These are phyloP conservation scores for Folsomia candida DNA, from an alignment of 2,888 invertebrate genomes.

Conservation along the genomic window DNA sequence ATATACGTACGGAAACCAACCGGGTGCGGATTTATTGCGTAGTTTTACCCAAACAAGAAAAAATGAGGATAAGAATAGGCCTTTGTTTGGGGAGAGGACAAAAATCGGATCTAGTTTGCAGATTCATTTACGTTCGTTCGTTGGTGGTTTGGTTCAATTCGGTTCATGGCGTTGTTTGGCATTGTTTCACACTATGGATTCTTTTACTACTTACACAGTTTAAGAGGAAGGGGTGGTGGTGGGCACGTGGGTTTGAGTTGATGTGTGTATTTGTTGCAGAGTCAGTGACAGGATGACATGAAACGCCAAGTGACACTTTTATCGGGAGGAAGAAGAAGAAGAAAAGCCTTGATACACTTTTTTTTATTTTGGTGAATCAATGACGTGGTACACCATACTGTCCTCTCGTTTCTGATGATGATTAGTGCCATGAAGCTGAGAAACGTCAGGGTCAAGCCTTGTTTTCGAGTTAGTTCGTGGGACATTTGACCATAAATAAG, in stretches of 20 bases:
- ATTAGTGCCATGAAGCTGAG: not conserved
- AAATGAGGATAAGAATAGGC: not conserved
- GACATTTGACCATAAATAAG: no score
- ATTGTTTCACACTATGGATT: not conserved
- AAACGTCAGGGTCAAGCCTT: no score
- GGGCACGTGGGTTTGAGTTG: not conserved
- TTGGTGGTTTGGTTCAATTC: no score
- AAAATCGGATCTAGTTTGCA: not conserved
- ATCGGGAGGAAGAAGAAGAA: constrained; percentile 12
- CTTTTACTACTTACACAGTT: no score
- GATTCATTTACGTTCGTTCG: not conserved
- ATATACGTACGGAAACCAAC: not conserved
- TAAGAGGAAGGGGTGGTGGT: not conserved
- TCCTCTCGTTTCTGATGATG: not conserved
- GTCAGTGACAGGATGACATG: not conserved
- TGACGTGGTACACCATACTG: not conserved
- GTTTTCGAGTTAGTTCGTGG: no score
- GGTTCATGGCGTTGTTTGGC: not conserved
- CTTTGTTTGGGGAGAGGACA: not conserved
- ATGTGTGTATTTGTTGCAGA: not conserved
- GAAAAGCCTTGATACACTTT: constrained; percentile 49
- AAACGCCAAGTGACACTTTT: constrained; percentile 6
- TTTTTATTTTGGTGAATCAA: constrained; percentile 22
- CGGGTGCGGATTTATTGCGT: not conserved
- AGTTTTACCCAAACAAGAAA: not conserved